Evolutionary conservation across 2,888 invertebrate genomes (phyloP), one percentile per base, ranked within the genome.

Genomic region (Synanthedon andrenaeformis): DNA sequence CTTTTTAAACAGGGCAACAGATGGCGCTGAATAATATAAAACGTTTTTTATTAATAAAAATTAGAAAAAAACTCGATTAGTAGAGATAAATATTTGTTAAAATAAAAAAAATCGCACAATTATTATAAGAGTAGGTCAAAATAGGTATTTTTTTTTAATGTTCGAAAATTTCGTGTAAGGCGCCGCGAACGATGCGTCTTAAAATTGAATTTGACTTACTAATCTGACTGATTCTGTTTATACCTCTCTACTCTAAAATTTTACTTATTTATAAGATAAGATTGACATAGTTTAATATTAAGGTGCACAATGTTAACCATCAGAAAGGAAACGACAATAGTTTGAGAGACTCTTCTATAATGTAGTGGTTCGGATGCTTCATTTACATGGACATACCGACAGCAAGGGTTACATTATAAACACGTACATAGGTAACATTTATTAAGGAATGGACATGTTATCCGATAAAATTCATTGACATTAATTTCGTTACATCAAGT

Each of bases 321-420:
- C 61, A 63, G 65, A 67, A 60, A 63, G 65, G 64, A 62, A 58
- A 62, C 63, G 59, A 62, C 53, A 54, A 62, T 58, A 59, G 45
- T 8, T 35, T 35, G 45, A 45, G 45, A 45, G 45, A 45, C 13
- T 45, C 45, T 13, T 35, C 45, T 45, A 45, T 45, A 45, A 45
- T 14, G 14, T 45, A 45, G 14, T 45, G 45, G 45, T 45, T 13
- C 45, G 45, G 45, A 45, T 45, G 11, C 13, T 61, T 66, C 70
- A 71, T 63, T 63, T 57, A 73, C 73, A 62, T 70, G 70, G 75
- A 79, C 74, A 76, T 76, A 73, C 76, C 74, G 74, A 83, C 76
- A 78, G 78, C 74, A 72, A 76, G 65, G 67, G 59, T 45, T 63
- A 62, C 66, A 63, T 62, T 65, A 70, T 67, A 66, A 62, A 65